Conservation (phyloP, 2,113 vertebrate species). For the Polyodon spathula region DNA sequence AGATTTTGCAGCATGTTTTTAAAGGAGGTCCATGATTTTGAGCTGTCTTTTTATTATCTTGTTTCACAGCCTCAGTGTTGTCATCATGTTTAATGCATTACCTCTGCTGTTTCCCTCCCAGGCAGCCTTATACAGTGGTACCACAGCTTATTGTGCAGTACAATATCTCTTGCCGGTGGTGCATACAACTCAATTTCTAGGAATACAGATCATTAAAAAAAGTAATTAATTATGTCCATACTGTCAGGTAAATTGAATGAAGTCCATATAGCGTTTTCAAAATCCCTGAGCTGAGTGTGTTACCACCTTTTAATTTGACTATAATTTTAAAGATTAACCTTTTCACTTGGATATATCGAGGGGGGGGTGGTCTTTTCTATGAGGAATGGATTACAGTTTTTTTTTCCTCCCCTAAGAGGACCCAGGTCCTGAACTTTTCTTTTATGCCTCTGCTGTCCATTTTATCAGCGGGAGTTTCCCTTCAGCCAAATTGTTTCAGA, state of each 20-base stretch:
- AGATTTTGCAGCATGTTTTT: conserved; percentile 46
- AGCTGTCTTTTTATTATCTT: conserved; percentile 42
- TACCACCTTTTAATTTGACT: conserved; percentile 33
- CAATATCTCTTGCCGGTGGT: too few species aligned
- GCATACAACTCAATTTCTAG: too few species aligned
- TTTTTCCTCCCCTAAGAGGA: conserved; percentile 9
- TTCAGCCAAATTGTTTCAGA: conserved; percentile 49
- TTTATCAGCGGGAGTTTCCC: conserved; percentile 39
- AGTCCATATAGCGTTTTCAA: conserved; percentile 9
- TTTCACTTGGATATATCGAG: conserved; percentile 17
- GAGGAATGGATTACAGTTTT: conserved; percentile 30
- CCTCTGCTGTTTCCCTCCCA: conserved; percentile 21
- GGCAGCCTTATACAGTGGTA: too few species aligned
- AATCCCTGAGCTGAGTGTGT: conserved; percentile 23
- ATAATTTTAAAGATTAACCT: conserved; percentile 8
- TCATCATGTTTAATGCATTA: conserved; percentile 26
- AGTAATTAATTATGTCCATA: too few species aligned
- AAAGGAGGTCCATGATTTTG: conserved; percentile 43
- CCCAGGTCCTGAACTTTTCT: not conserved
- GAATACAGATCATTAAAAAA: too few species aligned
- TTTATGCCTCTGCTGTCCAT: conserved; percentile 10
- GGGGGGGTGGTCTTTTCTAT: conserved; percentile 12
- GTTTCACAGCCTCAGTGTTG: conserved; percentile 34
- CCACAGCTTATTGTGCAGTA: too few species aligned
- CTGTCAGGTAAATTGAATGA: too few species aligned